phyloP scores from a whole-genome alignment of 2,113 vertebrate genomes.

The Psilopogon haemacephalus region DNA sequence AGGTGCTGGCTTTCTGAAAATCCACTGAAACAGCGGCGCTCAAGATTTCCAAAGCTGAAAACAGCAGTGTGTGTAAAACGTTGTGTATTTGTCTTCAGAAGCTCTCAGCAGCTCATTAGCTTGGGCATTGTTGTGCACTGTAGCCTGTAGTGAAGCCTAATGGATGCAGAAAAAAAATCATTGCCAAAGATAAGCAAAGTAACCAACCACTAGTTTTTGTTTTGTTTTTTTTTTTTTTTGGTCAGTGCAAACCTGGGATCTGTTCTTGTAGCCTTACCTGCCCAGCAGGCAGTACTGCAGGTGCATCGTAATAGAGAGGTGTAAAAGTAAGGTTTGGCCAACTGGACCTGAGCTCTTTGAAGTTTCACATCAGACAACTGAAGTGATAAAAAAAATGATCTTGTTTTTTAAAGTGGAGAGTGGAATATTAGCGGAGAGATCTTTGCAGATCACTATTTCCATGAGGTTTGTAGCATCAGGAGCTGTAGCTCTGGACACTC shows the following conservation, averaged over 20 bases:
- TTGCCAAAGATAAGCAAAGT: background rate
- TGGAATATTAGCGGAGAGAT: background rate
- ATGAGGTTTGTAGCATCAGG: background rate
- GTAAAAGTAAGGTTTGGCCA: background rate
- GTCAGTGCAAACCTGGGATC: background rate
- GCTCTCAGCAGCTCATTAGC: background rate
- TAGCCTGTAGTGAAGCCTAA: background rate
- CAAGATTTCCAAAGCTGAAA: background rate
- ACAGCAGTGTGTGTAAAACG: background rate
- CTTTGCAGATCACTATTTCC: background rate
- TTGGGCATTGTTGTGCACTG: background rate
- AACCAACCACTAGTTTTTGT: background rate
- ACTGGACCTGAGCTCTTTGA: background rate
- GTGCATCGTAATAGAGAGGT: background rate
- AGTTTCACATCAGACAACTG: background rate
- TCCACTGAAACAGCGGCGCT: background rate
- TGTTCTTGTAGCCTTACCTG: background rate
- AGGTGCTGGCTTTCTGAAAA: background rate
- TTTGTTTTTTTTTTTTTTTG: background rate
- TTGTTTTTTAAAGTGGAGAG: background rate
- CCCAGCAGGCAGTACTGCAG: background rate
- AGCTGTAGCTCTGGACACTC: background rate
- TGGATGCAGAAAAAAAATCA: background rate
- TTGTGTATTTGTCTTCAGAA: background rate
- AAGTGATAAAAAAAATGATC: background rate